phyloP scores from a whole-genome alignment of 2,113 vertebrate genomes.

The Halichoerus grypus region DNA sequence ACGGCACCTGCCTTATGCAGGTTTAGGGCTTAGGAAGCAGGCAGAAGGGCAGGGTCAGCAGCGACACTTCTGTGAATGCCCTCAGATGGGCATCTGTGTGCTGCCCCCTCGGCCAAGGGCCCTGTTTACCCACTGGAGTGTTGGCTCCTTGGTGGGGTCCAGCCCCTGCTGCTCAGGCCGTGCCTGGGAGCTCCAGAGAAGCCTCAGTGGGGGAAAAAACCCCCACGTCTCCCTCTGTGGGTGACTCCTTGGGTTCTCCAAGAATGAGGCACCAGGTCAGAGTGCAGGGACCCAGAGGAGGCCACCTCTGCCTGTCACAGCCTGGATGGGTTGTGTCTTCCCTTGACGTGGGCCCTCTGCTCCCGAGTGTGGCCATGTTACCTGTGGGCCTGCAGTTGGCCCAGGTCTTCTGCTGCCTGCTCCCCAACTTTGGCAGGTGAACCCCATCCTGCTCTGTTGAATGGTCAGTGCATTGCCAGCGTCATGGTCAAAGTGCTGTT shows the following conservation, averaged over 20 bases:
- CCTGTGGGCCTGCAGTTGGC: not conserved
- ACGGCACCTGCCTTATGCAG: not conserved
- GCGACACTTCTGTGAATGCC: not conserved
- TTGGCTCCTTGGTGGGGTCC: not conserved
- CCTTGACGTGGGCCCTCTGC: fast-evolving
- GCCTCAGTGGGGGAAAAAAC: not conserved
- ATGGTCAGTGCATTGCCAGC: not conserved
- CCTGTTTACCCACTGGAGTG: not conserved
- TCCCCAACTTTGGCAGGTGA: not conserved
- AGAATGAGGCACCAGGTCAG: not conserved
- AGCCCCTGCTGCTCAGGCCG: not conserved
- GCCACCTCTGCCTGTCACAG: not conserved
- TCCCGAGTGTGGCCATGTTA: not conserved
- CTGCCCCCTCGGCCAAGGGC: not conserved
- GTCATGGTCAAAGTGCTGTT: not conserved
- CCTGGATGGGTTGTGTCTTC: not conserved
- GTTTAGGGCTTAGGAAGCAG: not conserved
- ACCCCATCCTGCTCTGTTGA: not conserved
- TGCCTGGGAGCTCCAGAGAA: not conserved
- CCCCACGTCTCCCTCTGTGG: not conserved
- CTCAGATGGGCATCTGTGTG: not conserved
- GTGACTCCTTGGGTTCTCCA: not conserved
- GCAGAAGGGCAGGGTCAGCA: not conserved
- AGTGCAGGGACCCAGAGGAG: not conserved
- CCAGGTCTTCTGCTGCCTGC: not conserved